These are phyloP conservation scores for Platysteira castanea DNA, from an alignment of 2,113 vertebrate genomes.

Conservation along the genomic window DNA sequence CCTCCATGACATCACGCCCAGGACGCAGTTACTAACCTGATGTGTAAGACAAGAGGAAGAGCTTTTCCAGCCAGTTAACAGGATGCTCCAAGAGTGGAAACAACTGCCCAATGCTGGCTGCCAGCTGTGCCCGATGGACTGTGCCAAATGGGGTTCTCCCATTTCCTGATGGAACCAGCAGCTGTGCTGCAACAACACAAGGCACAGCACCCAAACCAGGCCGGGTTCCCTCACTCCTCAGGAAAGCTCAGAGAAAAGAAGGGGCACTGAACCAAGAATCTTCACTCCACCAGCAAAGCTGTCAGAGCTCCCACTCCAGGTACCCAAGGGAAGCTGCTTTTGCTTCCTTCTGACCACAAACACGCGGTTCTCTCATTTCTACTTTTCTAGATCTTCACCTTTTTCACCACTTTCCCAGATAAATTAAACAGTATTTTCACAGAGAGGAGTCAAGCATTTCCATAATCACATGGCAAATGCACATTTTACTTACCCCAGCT, in stretches of 20 bases:
- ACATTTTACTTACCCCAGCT: background rate
- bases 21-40: background rate
- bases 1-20: background rate
- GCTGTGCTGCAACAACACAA: background rate
- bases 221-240: background rate
- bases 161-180: background rate
- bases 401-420: background rate
- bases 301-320: background rate
- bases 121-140: rapidly evolving
- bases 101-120: background rate
- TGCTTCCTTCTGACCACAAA: background rate
- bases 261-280: background rate
- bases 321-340: background rate
- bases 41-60: background rate
- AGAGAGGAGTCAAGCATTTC: background rate
- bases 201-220: background rate
- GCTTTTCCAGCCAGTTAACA: background rate
- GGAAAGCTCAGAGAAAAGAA: background rate
- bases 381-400: background rate
- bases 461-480: background rate
- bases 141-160: background rate
- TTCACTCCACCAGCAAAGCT: background rate
- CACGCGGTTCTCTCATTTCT: background rate
- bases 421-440: background rate
- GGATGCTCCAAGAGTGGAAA: background rate